phyloP scores from a whole-genome alignment of 2,113 vertebrate species.

The Calcarius ornatus region DNA sequence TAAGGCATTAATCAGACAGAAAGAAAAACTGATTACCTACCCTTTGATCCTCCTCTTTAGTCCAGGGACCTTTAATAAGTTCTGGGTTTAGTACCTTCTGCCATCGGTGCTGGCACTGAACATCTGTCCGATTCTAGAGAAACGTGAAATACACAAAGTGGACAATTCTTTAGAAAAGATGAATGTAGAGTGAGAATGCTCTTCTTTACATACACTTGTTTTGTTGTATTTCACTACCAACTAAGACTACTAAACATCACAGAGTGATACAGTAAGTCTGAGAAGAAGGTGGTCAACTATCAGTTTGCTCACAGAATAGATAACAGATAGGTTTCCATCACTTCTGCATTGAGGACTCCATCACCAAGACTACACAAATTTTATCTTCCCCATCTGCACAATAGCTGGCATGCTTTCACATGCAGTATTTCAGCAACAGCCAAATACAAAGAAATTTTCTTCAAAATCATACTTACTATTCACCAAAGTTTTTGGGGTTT shows the following conservation, averaged over 20 bases:
- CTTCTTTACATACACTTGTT: neutral
- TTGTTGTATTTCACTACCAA: neutral
- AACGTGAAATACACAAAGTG: neutral
- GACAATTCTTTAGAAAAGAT: neutral
- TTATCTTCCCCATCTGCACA: neutral
- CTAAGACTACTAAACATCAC: neutral
- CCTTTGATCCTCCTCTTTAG: constrained; percentile 98
- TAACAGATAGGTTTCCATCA: neutral
- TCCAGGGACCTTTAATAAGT: constrained; percentile 98
- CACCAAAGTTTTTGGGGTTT: neutral
- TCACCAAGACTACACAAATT: neutral
- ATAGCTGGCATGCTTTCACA: neutral
- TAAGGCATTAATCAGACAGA: neutral
- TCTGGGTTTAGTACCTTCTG: constrained; percentile 98
- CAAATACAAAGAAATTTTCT: neutral
- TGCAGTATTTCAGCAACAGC: neutral
- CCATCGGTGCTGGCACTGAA: constrained; percentile 98
- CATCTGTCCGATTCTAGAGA: constrained; percentile 93
- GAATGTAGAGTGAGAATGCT: neutral
- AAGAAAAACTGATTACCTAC: constrained; percentile 83
- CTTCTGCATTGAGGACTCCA: neutral
- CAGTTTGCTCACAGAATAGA: neutral
- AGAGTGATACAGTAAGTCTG: neutral
- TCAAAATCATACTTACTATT: neutral
- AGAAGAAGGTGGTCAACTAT: neutral